These are phyloP conservation scores for Cottus gobio DNA, from an alignment of 2,113 vertebrate species.

Conservation along the genomic window DNA sequence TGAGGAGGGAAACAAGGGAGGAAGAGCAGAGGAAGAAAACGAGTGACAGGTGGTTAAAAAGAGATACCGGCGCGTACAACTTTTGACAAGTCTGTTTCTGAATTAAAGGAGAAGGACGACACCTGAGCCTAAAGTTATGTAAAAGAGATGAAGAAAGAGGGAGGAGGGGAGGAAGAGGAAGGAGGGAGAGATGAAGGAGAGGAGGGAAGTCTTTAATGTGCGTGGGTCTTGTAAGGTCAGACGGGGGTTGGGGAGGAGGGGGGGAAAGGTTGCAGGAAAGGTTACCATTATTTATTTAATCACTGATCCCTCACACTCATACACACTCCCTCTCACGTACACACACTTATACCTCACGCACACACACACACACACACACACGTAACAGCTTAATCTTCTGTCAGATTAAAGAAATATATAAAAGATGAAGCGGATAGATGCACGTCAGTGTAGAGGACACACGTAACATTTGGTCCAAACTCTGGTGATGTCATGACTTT, in stretches of 20 bases:
- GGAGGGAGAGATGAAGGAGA: conserved; percentile 58
- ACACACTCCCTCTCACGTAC: background rate
- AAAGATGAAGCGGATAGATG: background rate
- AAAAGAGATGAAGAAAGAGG: conserved; percentile 39
- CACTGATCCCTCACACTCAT: conserved; percentile 69
- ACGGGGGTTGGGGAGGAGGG: conserved; percentile 58
- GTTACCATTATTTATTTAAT: conserved; percentile 83
- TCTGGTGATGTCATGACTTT: background rate
- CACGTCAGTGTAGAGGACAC: background rate
- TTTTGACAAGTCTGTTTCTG: too few relatives aligned
- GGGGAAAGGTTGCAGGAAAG: conserved; percentile 78
- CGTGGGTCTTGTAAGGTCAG: conserved; percentile 78
- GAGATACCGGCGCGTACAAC: background rate
- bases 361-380: conserved; percentile 10
- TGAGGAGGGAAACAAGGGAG: background rate
- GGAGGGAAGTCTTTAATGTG: conserved; percentile 75
- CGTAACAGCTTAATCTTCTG: conserved; percentile 31
- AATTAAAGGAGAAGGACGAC: background rate
- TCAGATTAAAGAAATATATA: conserved; percentile 9
- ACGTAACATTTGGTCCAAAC: background rate
- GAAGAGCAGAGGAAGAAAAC: background rate
- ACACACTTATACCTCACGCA: conserved; percentile 18
- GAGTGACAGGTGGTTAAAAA: background rate
- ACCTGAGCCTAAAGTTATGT: background rate
- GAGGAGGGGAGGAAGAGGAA: conserved; percentile 4